Evolutionary conservation across 1,140 invertebrate species (phyloP).

Genomic region (Portunus trituberculatus): DNA sequence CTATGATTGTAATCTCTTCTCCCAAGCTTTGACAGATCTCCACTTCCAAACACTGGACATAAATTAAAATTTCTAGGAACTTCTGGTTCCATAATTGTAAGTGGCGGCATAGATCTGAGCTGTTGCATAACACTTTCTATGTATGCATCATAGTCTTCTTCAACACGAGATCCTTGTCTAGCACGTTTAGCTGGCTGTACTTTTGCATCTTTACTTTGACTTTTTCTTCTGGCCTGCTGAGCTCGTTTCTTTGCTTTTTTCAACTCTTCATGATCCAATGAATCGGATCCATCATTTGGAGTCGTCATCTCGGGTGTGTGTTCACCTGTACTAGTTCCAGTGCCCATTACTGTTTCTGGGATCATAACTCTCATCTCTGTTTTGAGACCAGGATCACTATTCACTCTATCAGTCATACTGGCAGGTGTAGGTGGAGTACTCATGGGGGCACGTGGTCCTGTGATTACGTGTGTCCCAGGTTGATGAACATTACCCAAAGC

Average conservation of each 20-base stretch:
- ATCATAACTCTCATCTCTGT: constrained; percentile 75
- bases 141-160: constrained; percentile 95
- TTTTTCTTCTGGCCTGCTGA: constrained; percentile 80
- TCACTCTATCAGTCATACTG: constrained; percentile 68
- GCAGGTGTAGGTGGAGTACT: constrained; percentile 50
- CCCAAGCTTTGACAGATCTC: constrained; percentile 86
- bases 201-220: constrained; percentile 81
- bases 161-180: constrained; percentile 89
- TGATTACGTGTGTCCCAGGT: constrained; percentile 48
- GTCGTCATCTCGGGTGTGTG: constrained; percentile 81
- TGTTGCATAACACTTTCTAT: constrained; percentile 93
- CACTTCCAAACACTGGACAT: constrained; percentile 89
- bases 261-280: constrained; percentile 70
- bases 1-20: constrained; percentile 85
- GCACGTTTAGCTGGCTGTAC: constrained; percentile 88
- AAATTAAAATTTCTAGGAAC: constrained; percentile 90
- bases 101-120: constrained; percentile 89
- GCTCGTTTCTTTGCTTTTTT: constrained; percentile 76
- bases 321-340: constrained; percentile 81
- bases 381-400: constrained; percentile 70
- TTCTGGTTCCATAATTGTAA: constrained; percentile 93
- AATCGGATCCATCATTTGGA: constrained; percentile 71
- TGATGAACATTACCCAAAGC: constrained; percentile 59
- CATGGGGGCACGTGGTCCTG: constrained; percentile 52
- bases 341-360: constrained; percentile 73